phyloP scores from a whole-genome alignment of 2,888 invertebrate species.

The Protonemura montana region DNA sequence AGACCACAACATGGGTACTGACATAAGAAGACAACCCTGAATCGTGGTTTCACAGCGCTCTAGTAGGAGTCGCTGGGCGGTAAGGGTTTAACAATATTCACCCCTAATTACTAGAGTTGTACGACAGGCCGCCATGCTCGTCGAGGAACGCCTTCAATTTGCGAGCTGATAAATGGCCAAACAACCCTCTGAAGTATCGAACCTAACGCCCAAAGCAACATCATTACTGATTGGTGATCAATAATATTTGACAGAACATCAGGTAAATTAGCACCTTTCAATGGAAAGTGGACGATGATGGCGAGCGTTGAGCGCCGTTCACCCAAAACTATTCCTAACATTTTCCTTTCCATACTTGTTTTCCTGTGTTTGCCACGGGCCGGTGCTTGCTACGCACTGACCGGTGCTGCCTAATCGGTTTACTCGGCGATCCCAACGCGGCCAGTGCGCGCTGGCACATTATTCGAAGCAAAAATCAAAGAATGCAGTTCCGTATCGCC shows the following conservation, averaged over 20 bases:
- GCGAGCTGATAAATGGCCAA: conserved; percentile 45
- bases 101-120: conserved; percentile 45
- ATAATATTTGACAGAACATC: conserved; percentile 50
- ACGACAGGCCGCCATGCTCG: conserved; percentile 23
- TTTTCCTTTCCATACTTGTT: not conserved
- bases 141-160: conserved; percentile 32
- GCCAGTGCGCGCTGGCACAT: not conserved
- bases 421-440: not conserved
- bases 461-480: not conserved
- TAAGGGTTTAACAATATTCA: conserved; percentile 26
- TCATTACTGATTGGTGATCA: conserved; percentile 48
- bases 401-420: not conserved
- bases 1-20: not conserved
- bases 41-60: not conserved
- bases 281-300: conserved; percentile 23
- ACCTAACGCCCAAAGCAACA: conserved; percentile 39
- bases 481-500: no score
- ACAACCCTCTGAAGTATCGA: conserved; percentile 34
- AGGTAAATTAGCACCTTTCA: conserved; percentile 50
- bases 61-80: not conserved
- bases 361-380: not conserved
- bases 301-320: not conserved
- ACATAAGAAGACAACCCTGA: not conserved
- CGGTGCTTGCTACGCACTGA: not conserved
- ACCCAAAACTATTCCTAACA: conserved; percentile 30